phyloP scores from a whole-genome alignment of 2,888 invertebrate genomes.

The Callyntrura sp. region DNA sequence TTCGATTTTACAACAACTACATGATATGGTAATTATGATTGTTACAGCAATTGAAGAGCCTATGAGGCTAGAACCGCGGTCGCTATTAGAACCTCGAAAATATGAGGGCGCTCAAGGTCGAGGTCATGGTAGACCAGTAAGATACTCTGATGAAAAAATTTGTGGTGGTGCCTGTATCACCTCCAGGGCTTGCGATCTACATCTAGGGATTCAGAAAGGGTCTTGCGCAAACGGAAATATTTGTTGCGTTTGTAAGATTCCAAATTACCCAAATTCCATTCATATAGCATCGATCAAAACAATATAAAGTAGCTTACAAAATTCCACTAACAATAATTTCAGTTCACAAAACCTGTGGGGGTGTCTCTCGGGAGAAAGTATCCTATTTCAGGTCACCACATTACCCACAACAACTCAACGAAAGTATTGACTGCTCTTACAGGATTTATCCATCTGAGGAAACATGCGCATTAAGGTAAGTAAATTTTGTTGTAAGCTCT shows the following conservation, averaged over 20 bases:
- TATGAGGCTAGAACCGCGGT: constrained; percentile 34
- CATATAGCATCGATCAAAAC: not conserved
- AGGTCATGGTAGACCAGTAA: constrained; percentile 17
- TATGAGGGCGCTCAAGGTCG: constrained; percentile 32
- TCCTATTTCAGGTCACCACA: constrained; percentile 85
- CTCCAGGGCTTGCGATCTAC: constrained; percentile 79
- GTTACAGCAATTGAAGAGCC: constrained; percentile 23
- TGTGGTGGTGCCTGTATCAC: constrained; percentile 82
- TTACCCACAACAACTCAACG: constrained; percentile 84
- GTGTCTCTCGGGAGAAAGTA: constrained; percentile 84
- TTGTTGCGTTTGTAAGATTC: constrained; percentile 81
- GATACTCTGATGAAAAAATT: constrained; percentile 56
- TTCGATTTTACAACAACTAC: too few relatives aligned
- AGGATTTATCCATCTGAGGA: constrained; percentile 84
- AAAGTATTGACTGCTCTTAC: constrained; percentile 85
- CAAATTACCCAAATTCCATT: not conserved
- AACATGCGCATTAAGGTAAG: constrained; percentile 85
- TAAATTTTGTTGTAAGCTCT: not conserved
- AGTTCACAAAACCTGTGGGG: constrained; percentile 85
- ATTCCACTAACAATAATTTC: constrained; percentile 55
- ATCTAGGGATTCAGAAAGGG: constrained; percentile 78
- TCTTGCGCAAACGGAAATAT: constrained; percentile 80
- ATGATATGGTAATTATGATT: too few relatives aligned
- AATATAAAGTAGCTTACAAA: too few relatives aligned
- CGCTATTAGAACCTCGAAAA: constrained; percentile 46